Base-by-base conservation (phyloP, 1,140 invertebrate genomes). In the Apis mellifera region DNA sequence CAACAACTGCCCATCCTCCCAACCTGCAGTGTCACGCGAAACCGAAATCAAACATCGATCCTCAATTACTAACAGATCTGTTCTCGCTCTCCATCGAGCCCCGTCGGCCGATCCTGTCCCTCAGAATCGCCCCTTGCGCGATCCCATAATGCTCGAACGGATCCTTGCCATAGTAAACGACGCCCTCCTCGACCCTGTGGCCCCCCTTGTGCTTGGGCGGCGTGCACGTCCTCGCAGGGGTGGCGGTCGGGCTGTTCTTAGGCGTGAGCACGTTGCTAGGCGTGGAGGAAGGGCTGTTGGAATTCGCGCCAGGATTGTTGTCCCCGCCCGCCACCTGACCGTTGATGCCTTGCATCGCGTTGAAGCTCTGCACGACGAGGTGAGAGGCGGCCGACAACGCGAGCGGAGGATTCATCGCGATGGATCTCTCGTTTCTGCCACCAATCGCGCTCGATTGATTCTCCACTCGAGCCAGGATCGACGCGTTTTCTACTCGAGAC, bases 1-100 rank as follows among this genome's bases (percentile, higher is more conserved):
- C 66, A 32, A 5, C 9, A n/a, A n/a, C 54, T 12, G 2, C 32
- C 32, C 32, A 32, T 32, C 32, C 15, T 42, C 32, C 32, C 32
- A 42, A 42, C 26, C 15, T 54, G 26, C 32, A 17, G 17, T 42
- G 69, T 78, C 55, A 23, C 60, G 60, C 57, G 19, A 65, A 55
- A 79, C 21, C 19, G 50, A 81, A 26, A 55, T 81, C 71, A 12
- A 55, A 17, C 66, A 62, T 23, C 54, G 59, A 19, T 66, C 13
- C 60, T 92, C 75, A 93, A 83, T 93, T 93, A 82, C 92, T 93
- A 69, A 89, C 89, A 0, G 93, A 93, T 85, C 93, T 89, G 65
- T 89, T 92, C 9, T 89, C 89, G 82, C 92, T 93, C n/a, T 91
- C 91, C 26, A 84, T 84, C 8, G 83, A 85, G n/a, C 84, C 73